Percentiles rank a stretch among this genome's conserved stretches.
These are phyloP conservation scores for Corydoras maculifer DNA, from an alignment of 2,113 vertebrate species.

Conservation along the genomic window DNA sequence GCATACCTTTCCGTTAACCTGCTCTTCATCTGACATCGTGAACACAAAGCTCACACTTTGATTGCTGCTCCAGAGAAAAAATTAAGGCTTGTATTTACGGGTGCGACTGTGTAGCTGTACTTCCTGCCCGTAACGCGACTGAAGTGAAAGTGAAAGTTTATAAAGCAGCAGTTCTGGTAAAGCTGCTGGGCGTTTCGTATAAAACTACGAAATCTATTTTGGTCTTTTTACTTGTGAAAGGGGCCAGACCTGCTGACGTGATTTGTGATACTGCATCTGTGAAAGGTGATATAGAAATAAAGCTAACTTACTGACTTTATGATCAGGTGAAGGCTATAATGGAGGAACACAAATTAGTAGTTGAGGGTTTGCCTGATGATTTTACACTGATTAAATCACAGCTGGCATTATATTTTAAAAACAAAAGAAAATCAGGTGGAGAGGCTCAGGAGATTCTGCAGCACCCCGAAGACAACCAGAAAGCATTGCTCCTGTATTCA, in stretches of 20 bases:
- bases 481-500: constrained; percentile 44
- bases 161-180: background rate
- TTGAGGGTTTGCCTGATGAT: constrained; percentile 47
- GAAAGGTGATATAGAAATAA: too few relatives aligned
- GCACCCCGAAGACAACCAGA: constrained; percentile 41
- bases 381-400: constrained; percentile 22
- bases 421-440: constrained; percentile 52
- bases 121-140: background rate
- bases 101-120: too few relatives aligned
- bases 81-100: background rate
- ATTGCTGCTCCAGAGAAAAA: background rate
- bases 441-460: constrained; percentile 37
- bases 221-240: too few relatives aligned
- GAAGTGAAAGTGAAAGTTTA: constrained; percentile 37
- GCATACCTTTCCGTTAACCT: background rate
- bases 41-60: background rate
- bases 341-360: constrained; percentile 27
- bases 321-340: constrained; percentile 5
- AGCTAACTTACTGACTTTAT: too few relatives aligned
- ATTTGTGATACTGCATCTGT: too few relatives aligned
- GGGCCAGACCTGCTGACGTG: too few relatives aligned
- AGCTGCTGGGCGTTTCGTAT: background rate
- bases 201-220: too few relatives aligned
- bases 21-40: background rate
- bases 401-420: constrained; percentile 50